A percentile compares a stretch with the other conserved stretches of the same genome.
Conservation (phyloP, 2,888 invertebrate genomes). For the Tigriopus californicus region DNA sequence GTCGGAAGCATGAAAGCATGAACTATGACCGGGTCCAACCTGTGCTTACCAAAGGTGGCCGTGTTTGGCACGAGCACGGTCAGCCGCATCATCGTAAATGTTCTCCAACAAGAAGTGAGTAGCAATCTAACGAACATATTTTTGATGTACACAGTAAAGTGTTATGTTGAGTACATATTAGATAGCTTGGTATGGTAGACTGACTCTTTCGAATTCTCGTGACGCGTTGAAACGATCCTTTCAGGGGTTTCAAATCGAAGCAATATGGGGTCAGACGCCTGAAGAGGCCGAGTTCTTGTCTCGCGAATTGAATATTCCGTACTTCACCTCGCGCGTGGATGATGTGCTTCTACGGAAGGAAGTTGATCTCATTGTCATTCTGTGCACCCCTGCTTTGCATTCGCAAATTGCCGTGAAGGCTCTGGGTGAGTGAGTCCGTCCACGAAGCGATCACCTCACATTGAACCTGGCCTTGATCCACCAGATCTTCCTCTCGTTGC, state of each 20-base stretch:
- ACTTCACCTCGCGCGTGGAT: conserved; percentile 51
- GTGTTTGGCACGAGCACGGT: conserved; percentile 21
- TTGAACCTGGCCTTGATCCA: too few species aligned
- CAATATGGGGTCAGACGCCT: conserved; percentile 74
- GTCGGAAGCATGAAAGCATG: too few species aligned
- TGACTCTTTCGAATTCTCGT: not conserved
- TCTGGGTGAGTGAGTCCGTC: conserved; percentile 26
- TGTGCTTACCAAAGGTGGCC: conserved; percentile 19
- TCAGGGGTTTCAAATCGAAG: conserved; percentile 76
- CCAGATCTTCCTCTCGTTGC: not conserved
- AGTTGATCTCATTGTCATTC: conserved; percentile 79
- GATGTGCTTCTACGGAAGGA: conserved; percentile 46
- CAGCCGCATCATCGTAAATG: not conserved
- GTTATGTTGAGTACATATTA: too few species aligned
- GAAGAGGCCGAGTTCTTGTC: conserved; percentile 52
- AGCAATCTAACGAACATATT: too few species aligned
- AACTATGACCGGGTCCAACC: too few species aligned
- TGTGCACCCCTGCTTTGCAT: conserved; percentile 80
- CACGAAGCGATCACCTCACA: too few species aligned
- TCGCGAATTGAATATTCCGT: conserved; percentile 60
- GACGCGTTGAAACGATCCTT: not conserved
- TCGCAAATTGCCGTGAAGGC: conserved; percentile 92
- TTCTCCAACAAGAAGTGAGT: not conserved
- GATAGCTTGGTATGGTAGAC: not conserved
- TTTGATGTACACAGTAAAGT: too few species aligned